These are phyloP conservation scores for Numenius phaeopus DNA, from an alignment of 2,797 vertebrate species.

Conservation along the genomic window DNA sequence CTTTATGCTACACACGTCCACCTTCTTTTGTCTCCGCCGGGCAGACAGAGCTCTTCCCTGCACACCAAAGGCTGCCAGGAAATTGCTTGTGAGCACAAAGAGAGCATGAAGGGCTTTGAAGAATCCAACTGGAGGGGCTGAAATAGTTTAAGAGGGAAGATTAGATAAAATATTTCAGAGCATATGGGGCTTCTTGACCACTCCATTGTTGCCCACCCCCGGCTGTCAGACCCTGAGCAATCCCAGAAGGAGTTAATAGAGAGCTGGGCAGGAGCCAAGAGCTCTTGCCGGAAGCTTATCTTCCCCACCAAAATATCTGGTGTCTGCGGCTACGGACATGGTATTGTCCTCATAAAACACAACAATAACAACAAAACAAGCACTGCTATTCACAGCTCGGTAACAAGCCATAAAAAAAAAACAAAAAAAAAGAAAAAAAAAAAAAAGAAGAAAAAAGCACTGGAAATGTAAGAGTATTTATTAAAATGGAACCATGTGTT, in stretches of 20 bases:
- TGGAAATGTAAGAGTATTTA: slow-evolving; percentile 40
- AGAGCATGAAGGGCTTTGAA: background rate
- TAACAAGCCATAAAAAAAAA: background rate
- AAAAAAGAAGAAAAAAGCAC: too few species aligned
- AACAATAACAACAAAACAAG: slow-evolving; percentile 45
- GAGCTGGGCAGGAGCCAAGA: slow-evolving; percentile 22
- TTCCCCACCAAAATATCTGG: slow-evolving; percentile 2
- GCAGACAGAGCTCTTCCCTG: background rate
- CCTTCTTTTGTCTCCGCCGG: background rate
- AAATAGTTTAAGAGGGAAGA: background rate
- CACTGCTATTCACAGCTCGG: slow-evolving; percentile 15
- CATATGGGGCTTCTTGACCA: slow-evolving; percentile 31
- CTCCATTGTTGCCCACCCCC: background rate
- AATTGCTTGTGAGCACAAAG: background rate
- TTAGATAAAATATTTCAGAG: slow-evolving; percentile 38
- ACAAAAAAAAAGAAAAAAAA: background rate
- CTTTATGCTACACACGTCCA: background rate
- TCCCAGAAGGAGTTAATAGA: slow-evolving; percentile 50
- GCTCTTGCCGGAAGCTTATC: slow-evolving; percentile 47
- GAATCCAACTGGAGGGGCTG: background rate
- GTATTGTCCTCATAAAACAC: slow-evolving; percentile 52
- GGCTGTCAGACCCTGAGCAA: slow-evolving; percentile 18
- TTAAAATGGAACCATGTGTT: slow-evolving; percentile 70
- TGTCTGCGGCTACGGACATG: slow-evolving; percentile 34
- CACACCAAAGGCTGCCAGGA: background rate